phyloP scores from a whole-genome alignment of 2,888 invertebrate genomes.

The Caenorhabditis afra region DNA sequence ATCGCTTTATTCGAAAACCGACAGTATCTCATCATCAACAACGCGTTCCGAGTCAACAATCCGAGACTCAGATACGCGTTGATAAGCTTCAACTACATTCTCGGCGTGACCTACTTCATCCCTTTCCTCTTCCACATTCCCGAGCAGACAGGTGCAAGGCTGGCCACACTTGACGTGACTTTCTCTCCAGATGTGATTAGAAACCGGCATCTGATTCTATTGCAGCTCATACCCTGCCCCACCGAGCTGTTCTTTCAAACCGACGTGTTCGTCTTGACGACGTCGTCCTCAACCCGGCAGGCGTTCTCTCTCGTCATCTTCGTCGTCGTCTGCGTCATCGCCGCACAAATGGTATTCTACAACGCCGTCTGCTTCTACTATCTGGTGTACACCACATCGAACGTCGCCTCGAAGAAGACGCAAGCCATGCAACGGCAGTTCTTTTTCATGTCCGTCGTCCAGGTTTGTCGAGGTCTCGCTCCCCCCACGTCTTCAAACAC shows the following conservation, averaged over 20 bases:
- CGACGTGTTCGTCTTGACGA: background rate
- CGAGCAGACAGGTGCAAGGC: background rate
- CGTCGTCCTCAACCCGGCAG: background rate
- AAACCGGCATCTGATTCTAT: too few species aligned
- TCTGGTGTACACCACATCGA: background rate
- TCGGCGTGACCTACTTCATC: background rate
- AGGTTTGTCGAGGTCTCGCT: background rate
- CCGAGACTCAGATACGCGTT: background rate
- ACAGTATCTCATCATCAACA: background rate
- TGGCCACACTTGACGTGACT: background rate
- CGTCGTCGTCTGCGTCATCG: background rate
- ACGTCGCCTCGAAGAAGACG: background rate
- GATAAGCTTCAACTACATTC: background rate
- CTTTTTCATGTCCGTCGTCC: constrained; percentile 1
- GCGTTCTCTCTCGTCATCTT: background rate
- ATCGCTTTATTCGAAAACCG: constrained; percentile 2
- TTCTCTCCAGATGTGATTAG: too few species aligned
- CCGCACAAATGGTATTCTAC: background rate
- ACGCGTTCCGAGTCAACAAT: background rate
- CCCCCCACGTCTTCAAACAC: background rate
- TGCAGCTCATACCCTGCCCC: background rate
- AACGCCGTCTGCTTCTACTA: constrained; percentile 1
- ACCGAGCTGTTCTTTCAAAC: constrained; percentile 3
- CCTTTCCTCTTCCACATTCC: background rate
- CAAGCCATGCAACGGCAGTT: background rate